Percentiles rank a stretch among this genome's conserved stretches.
These are phyloP conservation scores for Oreotragus oreotragus DNA, from an alignment of 2,113 vertebrate genomes.

Conservation along the genomic window DNA sequence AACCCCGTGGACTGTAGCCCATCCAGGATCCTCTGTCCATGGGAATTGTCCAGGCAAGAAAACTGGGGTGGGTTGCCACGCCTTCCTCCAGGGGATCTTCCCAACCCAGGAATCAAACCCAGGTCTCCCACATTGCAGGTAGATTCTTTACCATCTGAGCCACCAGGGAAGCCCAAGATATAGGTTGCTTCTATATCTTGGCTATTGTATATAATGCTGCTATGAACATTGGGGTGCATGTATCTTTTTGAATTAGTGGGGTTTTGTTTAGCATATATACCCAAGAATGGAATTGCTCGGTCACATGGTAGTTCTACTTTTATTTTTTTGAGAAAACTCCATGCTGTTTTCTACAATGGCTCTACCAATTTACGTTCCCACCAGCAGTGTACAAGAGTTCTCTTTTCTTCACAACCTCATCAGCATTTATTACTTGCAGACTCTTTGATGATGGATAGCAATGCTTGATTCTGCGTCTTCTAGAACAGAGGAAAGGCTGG, in stretches of 20 bases:
- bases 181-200: too few species aligned
- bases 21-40: too few species aligned
- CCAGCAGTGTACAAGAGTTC: background rate
- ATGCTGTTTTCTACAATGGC: background rate
- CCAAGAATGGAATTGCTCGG: background rate
- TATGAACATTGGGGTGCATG: too few species aligned
- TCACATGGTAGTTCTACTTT: background rate
- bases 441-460: background rate
- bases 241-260: background rate
- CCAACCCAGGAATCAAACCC: too few species aligned
- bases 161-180: too few species aligned
- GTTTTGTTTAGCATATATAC: background rate
- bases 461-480: background rate
- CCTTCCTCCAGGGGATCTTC: too few species aligned
- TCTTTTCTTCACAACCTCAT: background rate
- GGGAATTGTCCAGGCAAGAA: too few species aligned
- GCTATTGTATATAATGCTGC: too few species aligned
- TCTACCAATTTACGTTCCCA: background rate
- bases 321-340: background rate
- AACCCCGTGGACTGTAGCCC: too few species aligned
- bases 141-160: too few species aligned
- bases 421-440: background rate
- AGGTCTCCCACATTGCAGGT: too few species aligned
- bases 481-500: background rate
- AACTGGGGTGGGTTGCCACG: too few species aligned